These are phyloP conservation scores for Apis cerana DNA, from an alignment of 1,140 invertebrate genomes.

Conservation along the genomic window DNA sequence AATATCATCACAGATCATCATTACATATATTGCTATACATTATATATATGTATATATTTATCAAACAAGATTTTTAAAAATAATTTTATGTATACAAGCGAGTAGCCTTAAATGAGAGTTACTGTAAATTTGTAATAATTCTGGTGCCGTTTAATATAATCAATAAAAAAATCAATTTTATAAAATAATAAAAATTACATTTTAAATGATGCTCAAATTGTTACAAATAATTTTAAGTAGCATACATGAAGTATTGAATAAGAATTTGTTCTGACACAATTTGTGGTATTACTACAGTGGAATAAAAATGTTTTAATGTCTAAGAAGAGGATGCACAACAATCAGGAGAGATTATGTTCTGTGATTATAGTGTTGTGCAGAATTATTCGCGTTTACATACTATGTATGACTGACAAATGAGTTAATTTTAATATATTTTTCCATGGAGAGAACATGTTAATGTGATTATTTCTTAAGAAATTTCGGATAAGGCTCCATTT, in stretches of 20 bases:
- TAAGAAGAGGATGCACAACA: slow-evolving; percentile 47
- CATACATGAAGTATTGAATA: slow-evolving; percentile 1
- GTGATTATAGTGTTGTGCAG: slow-evolving; percentile 49
- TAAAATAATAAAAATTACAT: slow-evolving; percentile 17
- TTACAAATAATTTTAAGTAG: slow-evolving; percentile 27
- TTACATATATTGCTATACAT: slow-evolving; percentile 24
- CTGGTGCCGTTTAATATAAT: slow-evolving; percentile 28
- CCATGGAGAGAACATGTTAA: slow-evolving; percentile 50
- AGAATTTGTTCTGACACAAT: slow-evolving; percentile 31
- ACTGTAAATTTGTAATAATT: slow-evolving; percentile 59
- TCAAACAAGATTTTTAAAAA: slow-evolving; percentile 44
- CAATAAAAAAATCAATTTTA: slow-evolving; percentile 45
- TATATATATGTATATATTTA: slow-evolving; percentile 43
- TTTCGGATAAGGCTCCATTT: slow-evolving; percentile 26
- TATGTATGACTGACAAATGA: slow-evolving; percentile 52
- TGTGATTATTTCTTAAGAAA: slow-evolving; percentile 32
- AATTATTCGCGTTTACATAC: slow-evolving; percentile 37
- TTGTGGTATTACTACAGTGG: not conserved
- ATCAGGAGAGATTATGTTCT: slow-evolving; percentile 56
- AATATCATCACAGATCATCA: slow-evolving; percentile 25
- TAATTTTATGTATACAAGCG: slow-evolving; percentile 39
- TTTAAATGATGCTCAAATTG: slow-evolving; percentile 60
- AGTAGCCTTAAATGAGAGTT: slow-evolving; percentile 57
- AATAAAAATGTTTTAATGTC: slow-evolving; percentile 22
- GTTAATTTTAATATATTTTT: slow-evolving; percentile 48